Conservation (phyloP, 1,140 invertebrate species). For the Drosophila sp. region DNA sequence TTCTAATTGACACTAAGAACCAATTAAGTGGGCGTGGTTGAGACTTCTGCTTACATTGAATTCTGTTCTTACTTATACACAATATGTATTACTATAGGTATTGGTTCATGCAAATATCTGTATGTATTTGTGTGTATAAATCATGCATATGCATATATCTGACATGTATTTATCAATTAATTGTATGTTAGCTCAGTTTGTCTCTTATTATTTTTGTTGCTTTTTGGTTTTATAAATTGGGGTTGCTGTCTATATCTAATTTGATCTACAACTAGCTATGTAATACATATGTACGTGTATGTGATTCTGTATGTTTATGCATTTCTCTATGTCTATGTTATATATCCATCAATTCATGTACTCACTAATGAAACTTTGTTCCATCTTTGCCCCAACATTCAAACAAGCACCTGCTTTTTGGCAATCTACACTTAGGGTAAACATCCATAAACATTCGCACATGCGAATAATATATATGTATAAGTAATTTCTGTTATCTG, state of each 20-base stretch:
- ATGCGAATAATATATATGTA: slow-evolving; percentile 2
- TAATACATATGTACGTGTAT: slow-evolving; percentile 12
- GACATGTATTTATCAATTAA: slow-evolving; percentile 28
- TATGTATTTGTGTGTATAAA: slow-evolving; percentile 4
- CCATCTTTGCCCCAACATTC: slow-evolving; percentile 22
- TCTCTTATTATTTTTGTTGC: slow-evolving; percentile 22
- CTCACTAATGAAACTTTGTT: slow-evolving; percentile 48
- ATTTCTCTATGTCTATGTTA: neutral
- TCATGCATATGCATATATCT: slow-evolving; percentile 24
- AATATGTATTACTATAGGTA: slow-evolving; percentile 8
- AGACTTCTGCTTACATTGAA: slow-evolving; percentile 21
- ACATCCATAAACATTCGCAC: slow-evolving; percentile 18
- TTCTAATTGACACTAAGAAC: slow-evolving; percentile 54
- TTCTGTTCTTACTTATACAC: slow-evolving; percentile 1
- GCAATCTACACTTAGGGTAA: slow-evolving; percentile 1
- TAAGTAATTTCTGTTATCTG: neutral
- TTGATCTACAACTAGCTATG: slow-evolving; percentile 36
- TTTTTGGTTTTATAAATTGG: slow-evolving; percentile 29
- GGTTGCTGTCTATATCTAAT: slow-evolving; percentile 24
- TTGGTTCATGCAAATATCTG: slow-evolving; percentile 23
- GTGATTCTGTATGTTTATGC: slow-evolving; percentile 1
- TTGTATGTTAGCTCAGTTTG: slow-evolving; percentile 11
- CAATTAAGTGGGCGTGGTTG: slow-evolving; percentile 34
- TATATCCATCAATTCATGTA: slow-evolving; percentile 27
- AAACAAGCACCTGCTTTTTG: neutral